phyloP scores from a whole-genome alignment of 2,888 invertebrate genomes.

The Aleiodes testaceus region DNA sequence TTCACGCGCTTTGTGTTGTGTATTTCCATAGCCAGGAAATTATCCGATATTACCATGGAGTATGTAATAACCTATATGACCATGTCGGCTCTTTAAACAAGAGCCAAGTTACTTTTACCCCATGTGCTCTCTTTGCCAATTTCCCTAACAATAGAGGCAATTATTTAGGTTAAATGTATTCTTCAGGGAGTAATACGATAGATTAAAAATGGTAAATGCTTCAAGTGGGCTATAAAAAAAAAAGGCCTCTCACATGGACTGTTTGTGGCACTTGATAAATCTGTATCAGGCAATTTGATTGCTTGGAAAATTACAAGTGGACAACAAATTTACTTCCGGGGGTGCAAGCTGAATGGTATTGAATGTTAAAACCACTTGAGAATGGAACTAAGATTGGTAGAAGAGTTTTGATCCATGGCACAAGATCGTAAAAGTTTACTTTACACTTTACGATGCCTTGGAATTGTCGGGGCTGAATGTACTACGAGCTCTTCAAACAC shows the following conservation, averaged over 20 bases:
- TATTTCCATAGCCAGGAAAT: conserved; percentile 25
- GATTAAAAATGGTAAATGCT: conserved; percentile 11
- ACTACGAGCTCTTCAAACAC: conserved; percentile 13
- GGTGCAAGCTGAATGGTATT: neutral
- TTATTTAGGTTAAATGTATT: conserved; percentile 1
- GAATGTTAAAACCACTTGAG: neutral
- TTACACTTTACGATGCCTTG: neutral
- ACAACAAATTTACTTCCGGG: neutral
- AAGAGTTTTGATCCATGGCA: neutral
- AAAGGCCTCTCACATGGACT: too few relatives aligned
- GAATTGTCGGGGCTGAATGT: neutral
- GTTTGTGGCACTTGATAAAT: too few relatives aligned
- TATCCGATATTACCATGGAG: conserved; percentile 31
- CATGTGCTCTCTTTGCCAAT: neutral
- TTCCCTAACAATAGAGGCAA: conserved; percentile 6
- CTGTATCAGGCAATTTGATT: too few relatives aligned
- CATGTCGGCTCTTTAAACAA: neutral
- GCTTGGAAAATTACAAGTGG: too few relatives aligned
- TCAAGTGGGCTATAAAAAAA: too few relatives aligned
- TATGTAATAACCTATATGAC: conserved; percentile 30
- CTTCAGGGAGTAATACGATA: neutral
- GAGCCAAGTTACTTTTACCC: too few relatives aligned
- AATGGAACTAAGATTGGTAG: neutral
- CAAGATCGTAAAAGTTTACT: conserved; percentile 7
- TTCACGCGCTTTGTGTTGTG: conserved; percentile 12